Conservation (phyloP, 2,888 invertebrate genomes). For the Panopea generosa region DNA sequence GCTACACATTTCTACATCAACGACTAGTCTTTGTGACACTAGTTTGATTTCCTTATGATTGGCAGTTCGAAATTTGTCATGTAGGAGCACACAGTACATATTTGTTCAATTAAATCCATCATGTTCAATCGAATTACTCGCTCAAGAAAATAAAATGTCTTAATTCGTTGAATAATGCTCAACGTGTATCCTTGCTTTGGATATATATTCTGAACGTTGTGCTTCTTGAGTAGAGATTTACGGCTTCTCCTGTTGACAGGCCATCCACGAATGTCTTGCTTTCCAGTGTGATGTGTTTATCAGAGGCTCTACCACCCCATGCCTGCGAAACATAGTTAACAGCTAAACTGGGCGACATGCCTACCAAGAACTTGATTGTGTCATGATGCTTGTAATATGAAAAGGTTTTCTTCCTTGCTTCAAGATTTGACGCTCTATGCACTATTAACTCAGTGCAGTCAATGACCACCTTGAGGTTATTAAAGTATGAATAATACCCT, state of each 20-base stretch:
- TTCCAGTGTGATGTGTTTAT: slow-evolving; percentile 42
- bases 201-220: too few relatives aligned
- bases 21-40: too few relatives aligned
- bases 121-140: slow-evolving; percentile 29
- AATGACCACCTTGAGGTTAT: slow-evolving; percentile 26
- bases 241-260: slow-evolving; percentile 15
- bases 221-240: background rate
- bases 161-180: slow-evolving; percentile 41
- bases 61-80: slow-evolving; percentile 48
- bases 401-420: slow-evolving; percentile 38
- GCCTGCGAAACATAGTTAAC: slow-evolving; percentile 46
- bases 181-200: slow-evolving; percentile 35
- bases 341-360: slow-evolving; percentile 44
- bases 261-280: slow-evolving; percentile 32
- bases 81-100: slow-evolving; percentile 49
- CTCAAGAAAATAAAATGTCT: slow-evolving; percentile 37
- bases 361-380: slow-evolving; percentile 41
- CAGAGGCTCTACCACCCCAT: slow-evolving; percentile 51
- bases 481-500: slow-evolving; percentile 22
- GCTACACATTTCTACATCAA: too few relatives aligned
- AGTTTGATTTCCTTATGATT: slow-evolving; percentile 7
- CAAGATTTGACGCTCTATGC: slow-evolving; percentile 39
- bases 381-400: slow-evolving; percentile 44
- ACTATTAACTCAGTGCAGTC: slow-evolving; percentile 54
- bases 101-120: slow-evolving; percentile 41